Base-by-base conservation (phyloP, 2,797 vertebrate species). In the Sebastes trivittatus region DNA sequence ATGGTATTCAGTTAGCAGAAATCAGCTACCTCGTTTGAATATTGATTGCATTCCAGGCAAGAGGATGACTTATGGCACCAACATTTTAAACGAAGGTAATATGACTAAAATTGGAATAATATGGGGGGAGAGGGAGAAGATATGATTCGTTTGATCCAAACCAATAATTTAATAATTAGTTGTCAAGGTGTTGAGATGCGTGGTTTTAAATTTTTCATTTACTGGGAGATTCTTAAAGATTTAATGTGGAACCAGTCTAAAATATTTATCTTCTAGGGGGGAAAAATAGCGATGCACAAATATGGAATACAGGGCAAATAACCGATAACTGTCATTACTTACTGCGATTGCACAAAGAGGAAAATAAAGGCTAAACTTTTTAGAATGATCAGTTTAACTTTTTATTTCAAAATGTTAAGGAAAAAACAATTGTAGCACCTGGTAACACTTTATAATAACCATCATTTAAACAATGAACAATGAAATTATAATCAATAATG, bases 1-100 rank as follows among this genome's bases (percentile, higher is more conserved):
- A 69, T 56, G 78, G 75, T 80, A 52, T 88, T 84, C 85, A 60
- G 86, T 85, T 90, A 84, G 80, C 83, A 75, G 58, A 46, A 88
- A 83, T 87, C 85, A 72, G 74, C 77, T n/a, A 32, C 74, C 81
- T 78, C 63, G 63, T 82, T 72, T 76, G 80, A 88, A 89, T 89
- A 81, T 84, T 91, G 86, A 93, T 93, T 88, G 60, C 60, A 70
- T 90, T 78, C 68, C 25, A 38, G 76, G 67, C 32, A 60, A 46
- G 70, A 61, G 25, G 62, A 77, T 4, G 64, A 75, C 55, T 49
- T 75, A 14, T 36, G 14, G 27, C 23, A 5, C 14, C 13, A n/a
- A 42, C 56, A 52, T 34, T 46, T 25, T 22, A 70, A 72, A 79
- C 29, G 23, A 18, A 62, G n/a, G 63, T 67, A 78, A 56, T 61